Evolutionary conservation across 37 sponge, comb jelly and placozoan species (phyloP).

Genomic region (Beroe forskalii): DNA sequence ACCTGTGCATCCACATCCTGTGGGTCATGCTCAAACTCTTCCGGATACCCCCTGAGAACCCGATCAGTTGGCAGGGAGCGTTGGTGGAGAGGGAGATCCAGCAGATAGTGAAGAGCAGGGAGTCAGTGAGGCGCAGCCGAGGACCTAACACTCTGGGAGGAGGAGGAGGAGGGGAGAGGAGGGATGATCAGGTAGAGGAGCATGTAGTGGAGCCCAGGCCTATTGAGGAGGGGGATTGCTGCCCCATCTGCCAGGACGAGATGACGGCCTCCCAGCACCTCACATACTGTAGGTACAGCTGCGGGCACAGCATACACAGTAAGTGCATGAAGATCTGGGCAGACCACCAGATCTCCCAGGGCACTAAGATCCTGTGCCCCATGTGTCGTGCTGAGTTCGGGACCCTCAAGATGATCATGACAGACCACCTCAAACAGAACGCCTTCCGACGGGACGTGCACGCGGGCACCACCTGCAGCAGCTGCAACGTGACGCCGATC

Average conservation of each 20-base stretch:
- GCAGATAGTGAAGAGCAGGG: conserved; percentile 72
- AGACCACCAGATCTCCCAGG: conserved; percentile 85
- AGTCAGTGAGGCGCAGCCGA: not conserved
- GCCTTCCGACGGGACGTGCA: conserved; percentile 68
- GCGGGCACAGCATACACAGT: conserved; percentile 86
- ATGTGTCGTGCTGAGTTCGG: conserved; percentile 91
- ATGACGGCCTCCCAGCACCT: conserved; percentile 62
- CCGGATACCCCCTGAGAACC: conserved; percentile 49
- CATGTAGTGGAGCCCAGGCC: conserved; percentile 67
- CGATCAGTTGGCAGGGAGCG: conserved; percentile 71
- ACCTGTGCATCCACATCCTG: conserved; percentile 88
- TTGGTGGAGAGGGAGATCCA: conserved; percentile 89
- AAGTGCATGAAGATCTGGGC: conserved; percentile 97
- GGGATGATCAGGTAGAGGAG: not conserved
- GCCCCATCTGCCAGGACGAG: conserved; percentile 95
- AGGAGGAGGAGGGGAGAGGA: not conserved
- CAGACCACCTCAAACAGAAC: conserved; percentile 21
- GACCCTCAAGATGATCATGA: conserved; percentile 71
- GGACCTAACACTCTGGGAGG: not conserved
- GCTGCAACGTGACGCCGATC: conserved; percentile 74
- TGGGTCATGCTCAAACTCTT: conserved; percentile 73
- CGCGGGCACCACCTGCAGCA: conserved; percentile 69
- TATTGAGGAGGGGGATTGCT: conserved; percentile 76
- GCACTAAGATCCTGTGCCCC: conserved; percentile 77
- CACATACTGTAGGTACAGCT: conserved; percentile 71